A percentile compares a stretch with the other conserved stretches of the same genome.
Conservation (phyloP, 2,113 vertebrate genomes). For the Oreochromis niloticus region DNA sequence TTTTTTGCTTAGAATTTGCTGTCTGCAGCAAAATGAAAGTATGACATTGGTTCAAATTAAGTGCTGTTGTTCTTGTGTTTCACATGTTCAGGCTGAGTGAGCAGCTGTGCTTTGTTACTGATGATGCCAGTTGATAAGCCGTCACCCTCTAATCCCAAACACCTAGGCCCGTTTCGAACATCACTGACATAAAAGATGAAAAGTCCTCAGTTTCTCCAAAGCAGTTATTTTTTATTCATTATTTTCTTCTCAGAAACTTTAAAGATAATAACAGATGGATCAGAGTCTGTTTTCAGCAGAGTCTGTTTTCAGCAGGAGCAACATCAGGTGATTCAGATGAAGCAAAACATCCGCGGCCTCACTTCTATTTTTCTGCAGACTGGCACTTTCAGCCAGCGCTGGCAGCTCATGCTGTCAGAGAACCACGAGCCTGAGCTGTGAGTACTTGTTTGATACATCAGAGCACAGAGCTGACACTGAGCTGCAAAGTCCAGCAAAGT, state of each 20-base stretch:
- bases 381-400: background rate
- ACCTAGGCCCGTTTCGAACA: background rate
- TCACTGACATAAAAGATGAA: accelerated
- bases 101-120: background rate
- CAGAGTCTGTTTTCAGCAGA: background rate
- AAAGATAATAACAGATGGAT: background rate
- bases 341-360: background rate
- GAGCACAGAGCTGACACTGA: background rate
- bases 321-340: background rate
- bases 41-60: background rate
- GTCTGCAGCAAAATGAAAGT: background rate
- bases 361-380: background rate
- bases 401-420: background rate
- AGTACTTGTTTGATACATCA: constrained; percentile 1
- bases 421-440: background rate
- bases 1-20: background rate
- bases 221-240: background rate
- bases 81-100: background rate
- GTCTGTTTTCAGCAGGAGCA: background rate
- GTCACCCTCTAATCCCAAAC: background rate
- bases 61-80: background rate
- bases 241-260: background rate
- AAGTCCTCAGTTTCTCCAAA: background rate
- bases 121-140: background rate
- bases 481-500: background rate